Base-by-base conservation (phyloP, 2,797 vertebrate species). In the Nothura maculosa region DNA sequence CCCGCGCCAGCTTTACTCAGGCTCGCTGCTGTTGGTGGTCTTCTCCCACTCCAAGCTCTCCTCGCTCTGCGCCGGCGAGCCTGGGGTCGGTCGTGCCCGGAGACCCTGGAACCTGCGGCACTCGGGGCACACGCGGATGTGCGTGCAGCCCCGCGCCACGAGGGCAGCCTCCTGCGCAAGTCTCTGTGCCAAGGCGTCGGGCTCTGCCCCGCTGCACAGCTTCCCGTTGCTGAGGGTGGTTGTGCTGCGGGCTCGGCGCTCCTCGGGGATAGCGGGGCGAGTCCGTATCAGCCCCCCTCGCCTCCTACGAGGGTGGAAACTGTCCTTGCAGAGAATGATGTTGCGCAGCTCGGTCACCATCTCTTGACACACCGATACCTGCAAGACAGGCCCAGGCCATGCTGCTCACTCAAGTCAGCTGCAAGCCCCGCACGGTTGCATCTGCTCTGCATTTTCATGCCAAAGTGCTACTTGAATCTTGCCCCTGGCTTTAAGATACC, bases 41-140 rank as follows among this genome's bases (percentile, higher is more conserved):
- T 99, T 99, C 91, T 99, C 99, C 99, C 99, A 99, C 85, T 99
- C 99, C 94, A 99, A 97, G 98, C 99, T 99, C 94, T 99, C 99
- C 68, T 99, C 99, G 64, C 99, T 99, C 93, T 97, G 99, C 1
- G 99, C 98, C 0, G 99, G 99, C 0, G 99, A 99, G 5, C 98
- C 98, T 1, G 89, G 90, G 2, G 97, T 24, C 0, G 98, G 98
- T 43, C 98, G 98, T 11, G 98, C 98, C 74, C 99, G 98, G 15
- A 99, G 98, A 61, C 99, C 99, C 97, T 99, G 99, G 97, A 99
- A 99, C 54, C 99, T 97, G 81, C 99, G 98, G 95, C 99, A 99
- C 97, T 99, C 99, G 0, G 99, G 99, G 95, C 99, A 99, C 89
- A 99, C 99, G 1, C 99, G 98, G 92, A 99, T 99, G 97, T 99